Percentiles rank a stretch among this genome's conserved stretches.
phyloP scores from a whole-genome alignment of 2,113 vertebrate genomes.

The Equus quagga region DNA sequence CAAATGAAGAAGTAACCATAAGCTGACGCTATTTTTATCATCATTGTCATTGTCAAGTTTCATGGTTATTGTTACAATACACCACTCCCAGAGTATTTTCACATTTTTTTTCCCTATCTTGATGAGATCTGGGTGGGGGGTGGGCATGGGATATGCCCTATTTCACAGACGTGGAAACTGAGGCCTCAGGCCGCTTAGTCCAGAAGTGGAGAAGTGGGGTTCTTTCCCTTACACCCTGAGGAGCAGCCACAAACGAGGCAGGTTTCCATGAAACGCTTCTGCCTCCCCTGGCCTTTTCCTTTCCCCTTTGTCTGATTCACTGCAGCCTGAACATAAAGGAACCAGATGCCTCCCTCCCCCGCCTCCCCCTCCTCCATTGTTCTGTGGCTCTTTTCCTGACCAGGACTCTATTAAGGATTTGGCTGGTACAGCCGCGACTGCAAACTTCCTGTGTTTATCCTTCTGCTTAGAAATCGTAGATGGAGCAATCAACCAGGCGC shows the following conservation, averaged over 20 bases:
- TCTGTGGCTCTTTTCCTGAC: constrained; percentile 47
- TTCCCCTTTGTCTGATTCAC: constrained; percentile 49
- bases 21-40: neutral
- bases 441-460: constrained; percentile 69
- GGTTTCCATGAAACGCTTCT: neutral
- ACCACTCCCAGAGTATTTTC: neutral
- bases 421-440: neutral
- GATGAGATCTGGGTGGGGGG: neutral
- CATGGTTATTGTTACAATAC: too few species aligned
- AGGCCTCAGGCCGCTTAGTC: neutral
- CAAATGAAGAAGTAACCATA: neutral
- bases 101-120: neutral
- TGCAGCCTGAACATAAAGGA: constrained; percentile 50
- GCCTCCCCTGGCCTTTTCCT: neutral
- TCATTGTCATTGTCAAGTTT: neutral
- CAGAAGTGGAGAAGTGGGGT: accelerated
- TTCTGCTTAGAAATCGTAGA: neutral
- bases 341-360: constrained; percentile 20
- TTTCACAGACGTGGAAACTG: neutral
- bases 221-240: neutral
- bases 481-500: neutral
- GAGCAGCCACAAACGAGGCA: neutral
- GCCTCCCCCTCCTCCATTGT: neutral
- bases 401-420: constrained; percentile 27
- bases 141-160: neutral